These are phyloP conservation scores for Melolontha melolontha DNA, from an alignment of 2,888 invertebrate genomes.

Conservation along the genomic window DNA sequence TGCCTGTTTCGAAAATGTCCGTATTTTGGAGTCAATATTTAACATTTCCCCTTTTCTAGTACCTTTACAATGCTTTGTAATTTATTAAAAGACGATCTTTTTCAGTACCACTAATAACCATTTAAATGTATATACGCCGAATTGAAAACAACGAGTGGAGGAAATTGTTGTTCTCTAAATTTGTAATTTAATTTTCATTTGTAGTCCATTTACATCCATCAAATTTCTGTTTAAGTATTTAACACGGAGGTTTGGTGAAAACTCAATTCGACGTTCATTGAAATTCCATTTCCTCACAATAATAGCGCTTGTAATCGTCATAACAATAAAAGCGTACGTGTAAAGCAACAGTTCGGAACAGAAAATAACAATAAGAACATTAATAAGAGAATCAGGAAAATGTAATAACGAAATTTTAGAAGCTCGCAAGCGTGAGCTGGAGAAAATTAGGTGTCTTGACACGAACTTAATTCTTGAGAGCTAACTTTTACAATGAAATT, in stretches of 20 bases:
- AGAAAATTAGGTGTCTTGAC: constrained; percentile 11
- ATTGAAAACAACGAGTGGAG: constrained; percentile 19
- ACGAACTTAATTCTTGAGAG: constrained; percentile 2
- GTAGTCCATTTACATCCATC: constrained; percentile 24
- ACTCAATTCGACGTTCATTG: constrained; percentile 7
- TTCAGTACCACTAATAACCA: background rate
- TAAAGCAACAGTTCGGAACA: background rate
- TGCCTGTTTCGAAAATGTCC: too few species aligned
- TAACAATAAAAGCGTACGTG: constrained; percentile 15
- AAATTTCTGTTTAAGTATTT: constrained; percentile 31
- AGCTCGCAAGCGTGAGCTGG: constrained; percentile 6
- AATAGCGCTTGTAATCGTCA: constrained; percentile 25
- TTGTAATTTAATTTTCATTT: constrained; percentile 29
- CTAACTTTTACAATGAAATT: constrained; percentile 17
- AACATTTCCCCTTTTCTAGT: too few species aligned
- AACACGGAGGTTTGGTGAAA: background rate
- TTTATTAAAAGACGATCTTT: background rate
- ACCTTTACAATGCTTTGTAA: too few species aligned
- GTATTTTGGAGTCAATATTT: too few species aligned
- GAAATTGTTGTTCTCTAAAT: constrained; percentile 26
- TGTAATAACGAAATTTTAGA: constrained; percentile 8
- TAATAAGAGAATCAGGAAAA: constrained; percentile 7
- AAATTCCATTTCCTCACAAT: constrained; percentile 18
- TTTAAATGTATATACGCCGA: background rate
- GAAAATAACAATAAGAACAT: constrained; percentile 16